Evolutionary conservation across 2,113 vertebrate species (phyloP), one percentile per base, ranked within the genome.

Genomic region (Salvator merianae): DNA sequence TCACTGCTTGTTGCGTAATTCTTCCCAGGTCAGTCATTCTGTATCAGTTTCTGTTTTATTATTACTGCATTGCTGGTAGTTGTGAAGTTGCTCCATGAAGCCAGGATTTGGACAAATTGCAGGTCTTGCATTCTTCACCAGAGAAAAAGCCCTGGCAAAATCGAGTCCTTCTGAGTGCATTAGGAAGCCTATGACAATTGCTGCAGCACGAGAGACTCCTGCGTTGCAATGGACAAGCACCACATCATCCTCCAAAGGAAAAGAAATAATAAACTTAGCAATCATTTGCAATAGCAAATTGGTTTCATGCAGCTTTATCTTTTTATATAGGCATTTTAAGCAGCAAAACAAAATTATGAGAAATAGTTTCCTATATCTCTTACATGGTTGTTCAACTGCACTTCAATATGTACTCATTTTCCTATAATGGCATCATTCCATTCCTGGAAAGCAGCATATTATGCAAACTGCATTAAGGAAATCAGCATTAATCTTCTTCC

Each of bases 151-250:
- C 22, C 89, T 96, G 13, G 96, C 91, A 91, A 99, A 98, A 79
- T 93, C 94, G 83, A 96, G 97, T 89, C 96, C 92, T 76, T 99
- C 97, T 47, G 94, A 96, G 77, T 95, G 94, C 97, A 99, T 99
- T 83, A 99, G 93, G 94, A 98, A 99, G 75, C 98, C 98, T 40
- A 97, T 97, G 86, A 98, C 93, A 76, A 99, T 91, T 0, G 98
- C 95, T 0, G 98, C 97, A 10, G 98, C 97, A 47, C 98, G 97
- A 36, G 99, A 99, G 82, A 98, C 97, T 59, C 98, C 99, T 18
- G 98, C 95, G 22, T 99, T 99, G 75, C 99, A 99, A 93, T 99
- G 99, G 82, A 99, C 97, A 86, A 99, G 92, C 28, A 99, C 97
- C 63, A 97, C 97, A 0, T 98, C 97, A 86, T 95, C 97, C 99